These are phyloP conservation scores for Desoria tigrina DNA, from an alignment of 2,888 invertebrate genomes.

Conservation along the genomic window DNA sequence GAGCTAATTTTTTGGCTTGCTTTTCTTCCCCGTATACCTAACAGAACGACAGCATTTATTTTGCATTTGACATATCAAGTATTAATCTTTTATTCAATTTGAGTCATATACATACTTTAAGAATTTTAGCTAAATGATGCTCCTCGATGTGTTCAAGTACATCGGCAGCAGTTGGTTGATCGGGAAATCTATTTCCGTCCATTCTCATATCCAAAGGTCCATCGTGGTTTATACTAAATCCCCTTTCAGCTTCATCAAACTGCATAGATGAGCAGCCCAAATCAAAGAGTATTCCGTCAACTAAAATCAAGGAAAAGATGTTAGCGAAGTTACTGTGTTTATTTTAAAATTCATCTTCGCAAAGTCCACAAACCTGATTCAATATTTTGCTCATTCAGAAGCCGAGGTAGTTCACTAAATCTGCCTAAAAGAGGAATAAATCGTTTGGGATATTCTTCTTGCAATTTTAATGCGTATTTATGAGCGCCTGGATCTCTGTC, in stretches of 20 bases:
- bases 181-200: constrained; percentile 73
- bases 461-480: constrained; percentile 67
- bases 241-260: constrained; percentile 76
- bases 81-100: neutral
- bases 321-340: too few species aligned
- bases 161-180: constrained; percentile 81
- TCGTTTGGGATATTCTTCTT: constrained; percentile 68
- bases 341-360: too few species aligned
- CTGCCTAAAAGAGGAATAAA: constrained; percentile 79
- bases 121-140: constrained; percentile 74
- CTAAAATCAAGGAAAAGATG: too few species aligned
- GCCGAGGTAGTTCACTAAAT: constrained; percentile 79
- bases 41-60: neutral
- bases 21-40: constrained; percentile 88
- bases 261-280: constrained; percentile 96
- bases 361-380: constrained; percentile 56
- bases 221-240: constrained; percentile 81
- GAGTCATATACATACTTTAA: constrained; percentile 60
- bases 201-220: constrained; percentile 95
- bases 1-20: constrained; percentile 79
- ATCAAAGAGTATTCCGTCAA: constrained; percentile 89
- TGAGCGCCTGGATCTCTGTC: constrained; percentile 85
- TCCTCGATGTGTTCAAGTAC: constrained; percentile 79
- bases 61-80: too few species aligned
- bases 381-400: constrained; percentile 66